Base-by-base conservation (phyloP, 2,888 invertebrate genomes). In the Brachynemurus nebulosus region DNA sequence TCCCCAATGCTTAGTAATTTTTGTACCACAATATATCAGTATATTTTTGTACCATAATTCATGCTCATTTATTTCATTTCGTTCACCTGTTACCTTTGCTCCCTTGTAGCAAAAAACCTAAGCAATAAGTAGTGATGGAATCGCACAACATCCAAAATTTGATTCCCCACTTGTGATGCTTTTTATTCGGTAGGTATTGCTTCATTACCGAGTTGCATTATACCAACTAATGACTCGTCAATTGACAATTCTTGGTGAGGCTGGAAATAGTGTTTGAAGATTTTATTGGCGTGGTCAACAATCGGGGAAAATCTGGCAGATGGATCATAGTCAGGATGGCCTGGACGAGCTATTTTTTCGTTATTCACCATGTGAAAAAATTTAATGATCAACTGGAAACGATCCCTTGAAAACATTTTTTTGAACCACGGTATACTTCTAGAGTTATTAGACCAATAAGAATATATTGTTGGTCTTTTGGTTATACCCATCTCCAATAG, bases 71-170 rank as follows among this genome's bases (percentile, higher is more conserved):
- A 50, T 45, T 45, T 50, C 49, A 39, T 43, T 47, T 36, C 47
- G 41, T 30, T 51, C 51, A n/a, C 34, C 44, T 39, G 45, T 42
- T 44, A 49, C 46, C 42, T 50, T 51, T 23, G 47, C 53, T 33
- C 52, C 51, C 38, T 42, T 40, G 40, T 52, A 53, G 21, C 51
- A 52, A 55, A 40, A 55, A 52, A 20, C 47, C 49, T 35, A 55
- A 44, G 47, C 53, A 55, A 45, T 55, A 56, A 37, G 55, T 51
- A 4, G 45, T 21, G n/a, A 54, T 38, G 11, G 52, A 50, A 49
- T 55, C 53, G 42, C 47, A 47, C 11, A 54, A 44, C 54, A 54
- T 53, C 53, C 53, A 56, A 49, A 56, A 56, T 45, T 54, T 52
- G 21, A 53, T 47, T 11, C 52, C 39, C 38, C 48, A 51, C 47